These are phyloP conservation scores for Eremobia ochroleuca DNA, from an alignment of 2,888 invertebrate genomes.

Conservation along the genomic window DNA sequence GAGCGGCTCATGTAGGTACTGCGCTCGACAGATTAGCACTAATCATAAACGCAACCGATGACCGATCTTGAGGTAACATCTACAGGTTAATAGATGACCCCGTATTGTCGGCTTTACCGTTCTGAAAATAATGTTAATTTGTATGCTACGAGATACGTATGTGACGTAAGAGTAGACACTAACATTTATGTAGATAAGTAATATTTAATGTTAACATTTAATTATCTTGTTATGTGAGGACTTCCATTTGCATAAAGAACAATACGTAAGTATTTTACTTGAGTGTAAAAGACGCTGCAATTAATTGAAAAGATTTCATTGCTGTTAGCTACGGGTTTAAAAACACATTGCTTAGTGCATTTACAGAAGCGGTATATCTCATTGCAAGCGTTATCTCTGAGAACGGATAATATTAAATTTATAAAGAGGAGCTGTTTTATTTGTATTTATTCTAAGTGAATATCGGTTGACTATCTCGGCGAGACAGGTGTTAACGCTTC, in stretches of 20 bases:
- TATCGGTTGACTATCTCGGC: conserved; percentile 34
- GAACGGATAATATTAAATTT: conserved; percentile 25
- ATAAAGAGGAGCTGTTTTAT: conserved; percentile 9
- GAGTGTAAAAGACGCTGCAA: neutral
- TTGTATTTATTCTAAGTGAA: conserved; percentile 36
- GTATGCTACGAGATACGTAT: neutral
- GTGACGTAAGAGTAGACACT: no score
- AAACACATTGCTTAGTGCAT: conserved; percentile 9
- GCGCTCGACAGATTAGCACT: conserved; percentile 79
- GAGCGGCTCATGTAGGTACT: conserved; percentile 66
- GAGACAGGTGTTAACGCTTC: conserved; percentile 56
- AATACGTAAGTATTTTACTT: neutral
- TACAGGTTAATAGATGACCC: conserved; percentile 59
- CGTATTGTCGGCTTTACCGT: conserved; percentile 6
- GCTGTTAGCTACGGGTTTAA: neutral
- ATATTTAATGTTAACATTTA: neutral
- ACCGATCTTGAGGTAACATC: conserved; percentile 65
- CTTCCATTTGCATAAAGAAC: neutral
- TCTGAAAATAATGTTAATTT: conserved; percentile 24
- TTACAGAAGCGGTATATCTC: conserved; percentile 1
- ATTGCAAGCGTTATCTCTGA: conserved; percentile 30
- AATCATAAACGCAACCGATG: conserved; percentile 76
- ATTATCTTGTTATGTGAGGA: neutral
- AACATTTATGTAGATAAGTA: no score
- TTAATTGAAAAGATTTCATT: neutral